Evolutionary conservation across 1,140 invertebrate species (phyloP), one percentile per base, ranked within the genome.

Genomic region (Medauroidea extradentata): DNA sequence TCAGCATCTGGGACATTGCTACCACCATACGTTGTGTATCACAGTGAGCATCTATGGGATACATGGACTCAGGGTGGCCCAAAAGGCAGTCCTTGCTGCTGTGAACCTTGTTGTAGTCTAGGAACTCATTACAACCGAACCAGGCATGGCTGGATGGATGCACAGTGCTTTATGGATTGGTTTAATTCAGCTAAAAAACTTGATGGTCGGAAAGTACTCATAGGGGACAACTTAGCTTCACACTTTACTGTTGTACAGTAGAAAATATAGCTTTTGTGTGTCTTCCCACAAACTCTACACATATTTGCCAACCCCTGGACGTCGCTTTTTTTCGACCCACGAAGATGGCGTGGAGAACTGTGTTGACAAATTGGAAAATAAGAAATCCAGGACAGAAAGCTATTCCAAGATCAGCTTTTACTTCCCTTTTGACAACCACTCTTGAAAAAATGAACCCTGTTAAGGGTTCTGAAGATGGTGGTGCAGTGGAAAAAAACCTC

Each of bases 41-140:
- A 67, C 29, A 39, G 38, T 43, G 41, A 56, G 43, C 59, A 71
- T 57, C 11, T 74, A 24, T 71, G 57, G 21, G 51, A 64, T 19
- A 46, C 53, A 9, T 73, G 71, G 71, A 70, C 48, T 16, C 58
- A 65, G 48, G 61, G 56, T 44, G 70, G 71, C 13, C 71, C 69
- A 24, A 46, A 46, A 38, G 62, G 66, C 13, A 23, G 11, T 43
- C 64, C 68, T 41, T 70, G 64, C 53, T 67, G 65, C 49, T n/a
- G 25, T 18, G 43, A 50, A 23, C 54, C 41, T 41, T 67, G 65
- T 56, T 67, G 66, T 38, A 44, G 13, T 29, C 11, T 11, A 38
- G 61, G 64, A 21, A 60, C 65, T 9, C 42, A 63, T 24, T 71
- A 65, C 53, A 65, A 66, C 53, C 13, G 59, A 43, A 68, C 65